These are phyloP conservation scores for Cervus canadensis DNA, from an alignment of 2,113 vertebrate genomes.

Conservation along the genomic window DNA sequence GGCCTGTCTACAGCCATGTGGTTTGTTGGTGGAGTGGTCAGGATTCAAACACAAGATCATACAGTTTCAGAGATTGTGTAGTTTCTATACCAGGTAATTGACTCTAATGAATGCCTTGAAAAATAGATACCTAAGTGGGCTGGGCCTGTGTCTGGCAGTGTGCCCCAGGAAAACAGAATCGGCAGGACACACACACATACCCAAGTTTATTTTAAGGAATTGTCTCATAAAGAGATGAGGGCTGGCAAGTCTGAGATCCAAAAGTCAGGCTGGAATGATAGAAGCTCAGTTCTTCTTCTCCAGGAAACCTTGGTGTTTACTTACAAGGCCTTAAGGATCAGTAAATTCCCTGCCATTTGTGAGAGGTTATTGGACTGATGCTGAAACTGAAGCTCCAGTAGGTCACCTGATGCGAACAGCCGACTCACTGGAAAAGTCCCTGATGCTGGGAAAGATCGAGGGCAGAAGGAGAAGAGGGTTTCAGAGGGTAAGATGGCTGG, in stretches of 20 bases:
- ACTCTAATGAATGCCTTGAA: neutral
- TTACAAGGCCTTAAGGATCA: neutral
- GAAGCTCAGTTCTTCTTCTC: neutral
- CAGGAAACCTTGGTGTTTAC: neutral
- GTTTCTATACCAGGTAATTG: neutral
- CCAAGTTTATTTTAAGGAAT: neutral
- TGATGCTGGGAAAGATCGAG: neutral
- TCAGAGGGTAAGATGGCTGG: neutral
- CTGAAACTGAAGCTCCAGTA: neutral
- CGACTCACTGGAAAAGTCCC: neutral
- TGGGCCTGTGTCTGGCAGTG: neutral
- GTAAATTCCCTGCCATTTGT: neutral
- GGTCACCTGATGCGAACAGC: rapidly evolving
- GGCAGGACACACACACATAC: neutral
- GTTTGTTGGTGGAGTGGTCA: neutral
- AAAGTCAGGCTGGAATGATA: neutral
- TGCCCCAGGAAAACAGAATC: neutral
- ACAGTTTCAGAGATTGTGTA: neutral
- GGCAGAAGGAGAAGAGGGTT: neutral
- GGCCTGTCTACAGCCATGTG: neutral
- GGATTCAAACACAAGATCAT: neutral
- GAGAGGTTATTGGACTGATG: neutral
- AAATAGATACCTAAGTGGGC: neutral
- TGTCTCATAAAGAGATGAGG: rapidly evolving
- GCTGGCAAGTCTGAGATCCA: neutral